A percentile compares a stretch with the other conserved stretches of the same genome.
Conservation (phyloP, 2,113 vertebrate species). For the Neopipo cinnamomea region DNA sequence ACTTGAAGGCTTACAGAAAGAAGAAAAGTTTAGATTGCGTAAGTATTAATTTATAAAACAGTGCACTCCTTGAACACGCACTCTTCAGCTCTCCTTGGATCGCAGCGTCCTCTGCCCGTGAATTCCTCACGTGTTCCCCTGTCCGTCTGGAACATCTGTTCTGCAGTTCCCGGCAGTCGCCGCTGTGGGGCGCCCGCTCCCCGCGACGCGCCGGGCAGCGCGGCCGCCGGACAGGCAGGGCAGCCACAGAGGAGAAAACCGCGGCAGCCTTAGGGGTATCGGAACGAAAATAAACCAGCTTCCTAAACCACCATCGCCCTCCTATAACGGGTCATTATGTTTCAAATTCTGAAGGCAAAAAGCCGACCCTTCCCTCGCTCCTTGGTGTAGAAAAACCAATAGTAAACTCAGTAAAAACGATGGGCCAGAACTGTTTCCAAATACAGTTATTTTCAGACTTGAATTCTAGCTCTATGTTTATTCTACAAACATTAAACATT, state of each 20-base stretch:
- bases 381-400: not conserved
- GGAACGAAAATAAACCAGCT: not conserved
- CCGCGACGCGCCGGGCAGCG: not conserved
- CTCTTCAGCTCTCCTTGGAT: not conserved
- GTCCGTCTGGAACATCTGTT: rapidly evolving
- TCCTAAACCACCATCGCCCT: not conserved
- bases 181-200: not conserved
- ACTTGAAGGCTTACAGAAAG: not conserved
- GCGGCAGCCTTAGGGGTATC: not conserved
- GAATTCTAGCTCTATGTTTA: not conserved
- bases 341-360: not conserved
- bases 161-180: not conserved
- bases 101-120: rapidly evolving
- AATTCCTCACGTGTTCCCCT: rapidly evolving
- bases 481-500: not conserved
- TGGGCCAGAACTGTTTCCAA: not conserved
- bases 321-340: not conserved
- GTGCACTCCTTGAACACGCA: rapidly evolving
- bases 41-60: not conserved
- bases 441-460: not conserved
- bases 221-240: rapidly evolving
- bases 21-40: not conserved
- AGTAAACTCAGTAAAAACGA: not conserved
- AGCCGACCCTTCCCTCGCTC: not conserved
- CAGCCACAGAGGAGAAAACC: rapidly evolving